A percentile compares a stretch with the other conserved stretches of the same genome.
These are phyloP conservation scores for Cephalopachus bancanus DNA, from an alignment of 2,797 vertebrate genomes.

Conservation along the genomic window DNA sequence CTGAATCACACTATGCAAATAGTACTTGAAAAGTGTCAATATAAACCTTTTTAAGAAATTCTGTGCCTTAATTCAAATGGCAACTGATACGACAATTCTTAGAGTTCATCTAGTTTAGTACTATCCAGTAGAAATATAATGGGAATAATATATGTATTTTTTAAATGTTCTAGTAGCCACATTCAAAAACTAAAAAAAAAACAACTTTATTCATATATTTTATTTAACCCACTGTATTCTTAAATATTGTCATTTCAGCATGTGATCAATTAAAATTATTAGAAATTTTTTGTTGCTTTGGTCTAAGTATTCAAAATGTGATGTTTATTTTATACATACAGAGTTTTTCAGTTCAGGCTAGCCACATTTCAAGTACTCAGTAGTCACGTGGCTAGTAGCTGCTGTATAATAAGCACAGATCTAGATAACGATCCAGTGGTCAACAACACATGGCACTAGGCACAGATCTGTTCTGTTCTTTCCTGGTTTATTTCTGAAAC, in stretches of 20 bases:
- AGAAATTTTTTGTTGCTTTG: neutral
- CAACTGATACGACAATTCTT: slow-evolving; percentile 12
- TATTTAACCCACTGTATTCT: neutral
- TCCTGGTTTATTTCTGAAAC: slow-evolving; percentile 22
- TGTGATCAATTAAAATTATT: neutral
- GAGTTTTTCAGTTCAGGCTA: neutral
- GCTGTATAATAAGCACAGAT: neutral
- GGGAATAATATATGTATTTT: neutral
- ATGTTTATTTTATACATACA: neutral
- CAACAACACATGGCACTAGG: neutral
- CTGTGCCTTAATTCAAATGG: neutral
- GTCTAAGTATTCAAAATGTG: neutral
- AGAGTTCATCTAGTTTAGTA: neutral
- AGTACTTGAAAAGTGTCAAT: neutral
- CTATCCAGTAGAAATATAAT: neutral
- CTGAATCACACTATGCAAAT: neutral
- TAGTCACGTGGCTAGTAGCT: neutral
- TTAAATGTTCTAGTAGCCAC: neutral
- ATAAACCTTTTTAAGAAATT: slow-evolving; percentile 32
- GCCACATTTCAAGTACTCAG: neutral
- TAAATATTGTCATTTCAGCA: neutral
- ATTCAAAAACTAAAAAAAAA: neutral
- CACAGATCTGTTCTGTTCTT: neutral
- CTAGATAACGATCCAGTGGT: neutral
- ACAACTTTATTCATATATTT: slow-evolving; percentile 19